Percentiles rank a stretch among this genome's conserved stretches.
phyloP scores from a whole-genome alignment of 2,113 vertebrate species.

The Trogon surrucura region DNA sequence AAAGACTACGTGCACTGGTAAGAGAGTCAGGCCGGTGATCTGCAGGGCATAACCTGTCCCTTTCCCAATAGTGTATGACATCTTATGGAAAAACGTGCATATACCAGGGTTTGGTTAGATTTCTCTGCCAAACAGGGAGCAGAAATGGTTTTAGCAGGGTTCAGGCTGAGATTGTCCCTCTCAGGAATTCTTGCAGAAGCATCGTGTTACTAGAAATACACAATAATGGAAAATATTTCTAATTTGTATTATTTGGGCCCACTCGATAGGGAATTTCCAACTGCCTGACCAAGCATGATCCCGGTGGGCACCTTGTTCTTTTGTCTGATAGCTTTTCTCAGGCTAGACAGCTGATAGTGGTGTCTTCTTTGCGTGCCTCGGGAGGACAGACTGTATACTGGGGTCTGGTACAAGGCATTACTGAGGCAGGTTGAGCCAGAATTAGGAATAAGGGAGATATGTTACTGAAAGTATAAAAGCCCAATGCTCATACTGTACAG shows the following conservation, averaged over 20 bases:
- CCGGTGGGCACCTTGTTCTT: neutral
- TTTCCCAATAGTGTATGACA: neutral
- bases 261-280: neutral
- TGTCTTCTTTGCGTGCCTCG: neutral
- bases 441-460: neutral
- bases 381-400: neutral
- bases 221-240: neutral
- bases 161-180: neutral
- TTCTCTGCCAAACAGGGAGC: neutral
- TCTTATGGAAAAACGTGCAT: rapidly evolving
- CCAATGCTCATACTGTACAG: neutral
- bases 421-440: neutral
- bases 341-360: neutral
- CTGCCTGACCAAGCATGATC: neutral
- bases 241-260: neutral
- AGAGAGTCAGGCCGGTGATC: neutral
- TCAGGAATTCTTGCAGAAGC: neutral
- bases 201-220: neutral
- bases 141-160: neutral
- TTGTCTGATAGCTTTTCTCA: neutral
- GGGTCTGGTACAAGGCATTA: neutral
- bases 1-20: slow-evolving; percentile 99
- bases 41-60: neutral
- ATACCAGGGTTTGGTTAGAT: neutral
- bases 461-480: neutral